Evolutionary conservation across 2,888 invertebrate species (phyloP), one percentile per base, ranked within the genome.

Genomic region (Napeogenes sylphis): DNA sequence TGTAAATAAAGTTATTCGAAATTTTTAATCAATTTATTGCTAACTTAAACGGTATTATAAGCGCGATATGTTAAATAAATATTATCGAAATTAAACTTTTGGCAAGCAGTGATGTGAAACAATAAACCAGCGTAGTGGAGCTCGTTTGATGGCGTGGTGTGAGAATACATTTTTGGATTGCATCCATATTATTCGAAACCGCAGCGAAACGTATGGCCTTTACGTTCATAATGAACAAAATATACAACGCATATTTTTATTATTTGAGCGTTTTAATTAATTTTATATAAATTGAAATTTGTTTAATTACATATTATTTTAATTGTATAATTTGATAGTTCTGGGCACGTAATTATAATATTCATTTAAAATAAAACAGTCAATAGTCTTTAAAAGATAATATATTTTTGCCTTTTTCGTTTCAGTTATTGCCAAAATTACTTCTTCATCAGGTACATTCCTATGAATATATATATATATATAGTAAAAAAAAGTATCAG

Each of bases 1-100:
- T 90, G 89, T 90, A 90, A 89, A 90, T 90, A 90, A 90, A 90
- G 89, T 90, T 90, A 89, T 83, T 77, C 82, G 86, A 80, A 77
- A 86, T 88, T 87, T 87, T 82, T 72, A 72, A 68, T 47, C 46
- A 65, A 76, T 80, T 81, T 55, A 73, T 73, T 76, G 67, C 30
- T 8, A 38, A 8, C 58, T 21, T 60, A 1, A 55, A 46, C 30
- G 32, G 4, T n/a, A 33, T 33, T 4, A 30, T 30, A 10, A 30
- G 8, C 4, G 21, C 51, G 58, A 56, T 63, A 38, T 54, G 63
- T 67, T 63, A 63, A 67, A 67, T 62, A 65, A 68, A 65, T 68
- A 66, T 65, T 61, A 68, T 68, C 62, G 68, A 69, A 74, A 70
- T 72, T 70, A 70, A 71, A 72, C 66, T 73, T 69, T 75, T 75